Evolutionary conservation across 2,797 vertebrate species (phyloP), one percentile per base, ranked within the genome.

Genomic region (Neoniphon sammara): DNA sequence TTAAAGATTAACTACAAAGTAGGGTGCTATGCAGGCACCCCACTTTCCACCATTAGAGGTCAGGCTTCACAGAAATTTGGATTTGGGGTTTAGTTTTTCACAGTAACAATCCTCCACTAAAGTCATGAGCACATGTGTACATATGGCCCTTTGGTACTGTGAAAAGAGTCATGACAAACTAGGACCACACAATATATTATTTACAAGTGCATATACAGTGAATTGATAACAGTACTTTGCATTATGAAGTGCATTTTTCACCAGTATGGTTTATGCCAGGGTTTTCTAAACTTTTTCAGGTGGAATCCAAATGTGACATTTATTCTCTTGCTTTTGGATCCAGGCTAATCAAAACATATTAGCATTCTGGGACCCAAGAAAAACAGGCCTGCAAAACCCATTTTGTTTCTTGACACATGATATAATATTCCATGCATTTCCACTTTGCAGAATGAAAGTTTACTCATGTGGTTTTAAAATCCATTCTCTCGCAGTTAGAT

Each of bases 291-390:
- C 21, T 10, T 54, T 54, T 54, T 12, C 23, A 54, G 52, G 21
- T 11, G 9, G 25, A 10, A 54, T 27, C 20, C 34, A 9, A 36
- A 36, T 36, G 34, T 36, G 34, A 36, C 7, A 36, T 36, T 36
- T 36, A 36, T 36, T 36, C 34, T 12, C 39, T 42, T 42, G 39
- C 14, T 42, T 42, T 30, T 30, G 27, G 7, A 31, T 27, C 6
- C 27, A 56, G 54, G 21, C 56, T 36, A 34, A 58, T 58, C 14
- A 20, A 58, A 58, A 58, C 56, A 34, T 20, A 20, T 58, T 36
- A 57, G 31, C 15, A 36, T 27, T 58, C 54, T 17, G 17, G 23
- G 27, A 17, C 15, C 25, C 56, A 36, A 18, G 30, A 36, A 17
- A 30, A 36, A 36, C 17, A 34, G 18, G 30, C 56, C 55, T 57